Evolutionary conservation across 2,888 invertebrate species (phyloP).

Genomic region (Xanthorhoe designata): DNA sequence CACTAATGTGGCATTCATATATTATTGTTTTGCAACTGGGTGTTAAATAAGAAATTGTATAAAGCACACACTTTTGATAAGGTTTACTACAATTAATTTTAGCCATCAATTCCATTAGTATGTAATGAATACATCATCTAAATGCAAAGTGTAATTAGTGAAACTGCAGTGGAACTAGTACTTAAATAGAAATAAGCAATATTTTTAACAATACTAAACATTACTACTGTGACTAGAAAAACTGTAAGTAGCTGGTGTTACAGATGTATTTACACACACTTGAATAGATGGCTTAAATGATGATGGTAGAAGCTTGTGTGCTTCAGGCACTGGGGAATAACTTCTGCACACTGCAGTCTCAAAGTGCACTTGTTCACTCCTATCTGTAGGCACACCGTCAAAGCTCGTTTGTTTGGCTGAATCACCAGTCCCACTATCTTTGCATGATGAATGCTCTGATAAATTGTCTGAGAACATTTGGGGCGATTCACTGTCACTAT

Average conservation of each 20-base stretch:
- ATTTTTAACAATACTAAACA: constrained; percentile 66
- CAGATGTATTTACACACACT: constrained; percentile 83
- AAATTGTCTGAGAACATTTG: constrained; percentile 87
- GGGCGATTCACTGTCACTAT: constrained; percentile 81
- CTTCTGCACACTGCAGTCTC: constrained; percentile 74
- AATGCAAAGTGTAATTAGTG: constrained; percentile 65
- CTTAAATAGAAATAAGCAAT: constrained; percentile 53
- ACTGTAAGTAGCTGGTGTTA: constrained; percentile 83
- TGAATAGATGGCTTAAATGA: constrained; percentile 83
- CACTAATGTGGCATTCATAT: too few species aligned
- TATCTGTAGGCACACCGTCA: constrained; percentile 82
- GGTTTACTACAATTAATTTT: neutral
- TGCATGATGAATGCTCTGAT: constrained; percentile 91
- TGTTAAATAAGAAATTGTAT: neutral
- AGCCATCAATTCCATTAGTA: constrained; percentile 32
- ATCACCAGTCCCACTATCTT: constrained; percentile 93
- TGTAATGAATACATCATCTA: neutral
- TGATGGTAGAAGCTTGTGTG: constrained; percentile 81
- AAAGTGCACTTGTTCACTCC: constrained; percentile 79
- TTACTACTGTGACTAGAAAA: constrained; percentile 85
- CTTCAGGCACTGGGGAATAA: constrained; percentile 81
- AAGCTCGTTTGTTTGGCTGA: constrained; percentile 91
- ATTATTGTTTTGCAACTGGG: too few species aligned
- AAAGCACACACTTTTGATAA: neutral
- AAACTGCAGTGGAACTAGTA: constrained; percentile 64